Evolutionary conservation across 2,888 invertebrate genomes (phyloP).

Genomic region (Anarsia innoxiella): DNA sequence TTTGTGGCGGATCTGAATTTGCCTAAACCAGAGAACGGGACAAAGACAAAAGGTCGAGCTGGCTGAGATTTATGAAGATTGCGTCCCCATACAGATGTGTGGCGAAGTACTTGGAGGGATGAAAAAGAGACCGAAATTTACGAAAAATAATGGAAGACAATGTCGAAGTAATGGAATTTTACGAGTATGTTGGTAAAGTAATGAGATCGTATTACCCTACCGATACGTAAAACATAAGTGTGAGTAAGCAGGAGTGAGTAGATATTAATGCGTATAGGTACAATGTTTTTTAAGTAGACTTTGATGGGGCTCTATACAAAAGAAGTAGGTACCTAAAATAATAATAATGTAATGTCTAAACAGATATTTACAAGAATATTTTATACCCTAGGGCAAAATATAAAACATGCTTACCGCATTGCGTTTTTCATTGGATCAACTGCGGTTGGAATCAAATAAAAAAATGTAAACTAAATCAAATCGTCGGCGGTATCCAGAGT

Average conservation of each 20-base stretch:
- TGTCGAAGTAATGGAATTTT: constrained; percentile 17
- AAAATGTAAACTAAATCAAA: neutral
- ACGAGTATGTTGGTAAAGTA: constrained; percentile 9
- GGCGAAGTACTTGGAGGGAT: constrained; percentile 18
- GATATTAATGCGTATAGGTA: too few species aligned
- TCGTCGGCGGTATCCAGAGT: constrained; percentile 18
- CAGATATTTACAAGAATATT: too few species aligned
- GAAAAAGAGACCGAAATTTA: constrained; percentile 18
- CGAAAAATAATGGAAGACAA: constrained; percentile 12
- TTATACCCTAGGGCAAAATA: too few species aligned
- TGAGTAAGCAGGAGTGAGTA: too few species aligned
- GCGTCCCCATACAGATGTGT: constrained; percentile 33
- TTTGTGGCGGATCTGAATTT: constrained; percentile 60
- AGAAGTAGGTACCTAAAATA: too few species aligned
- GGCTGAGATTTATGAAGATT: constrained; percentile 63
- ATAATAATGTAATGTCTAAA: too few species aligned
- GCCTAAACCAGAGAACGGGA: constrained; percentile 53
- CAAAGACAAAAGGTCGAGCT: constrained; percentile 61
- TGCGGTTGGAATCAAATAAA: too few species aligned
- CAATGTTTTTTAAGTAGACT: too few species aligned
- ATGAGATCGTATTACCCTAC: constrained; percentile 1
- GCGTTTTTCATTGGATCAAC: too few species aligned
- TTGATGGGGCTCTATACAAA: too few species aligned
- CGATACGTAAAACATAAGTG: too few species aligned
- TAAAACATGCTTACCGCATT: too few species aligned